phyloP scores from a whole-genome alignment of 2,888 invertebrate species.

The Chironomus riparius region DNA sequence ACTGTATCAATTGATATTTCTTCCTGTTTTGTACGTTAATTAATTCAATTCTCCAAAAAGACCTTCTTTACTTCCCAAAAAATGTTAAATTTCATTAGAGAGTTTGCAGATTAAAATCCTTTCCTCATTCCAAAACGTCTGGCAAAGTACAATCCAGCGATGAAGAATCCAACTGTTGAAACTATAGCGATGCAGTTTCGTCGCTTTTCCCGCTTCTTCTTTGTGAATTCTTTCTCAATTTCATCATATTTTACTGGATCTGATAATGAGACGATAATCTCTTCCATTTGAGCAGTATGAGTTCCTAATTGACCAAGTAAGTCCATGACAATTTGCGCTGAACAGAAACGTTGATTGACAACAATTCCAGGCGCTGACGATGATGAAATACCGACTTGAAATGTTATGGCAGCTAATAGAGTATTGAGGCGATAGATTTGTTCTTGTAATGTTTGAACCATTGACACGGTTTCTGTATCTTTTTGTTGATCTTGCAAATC shows the following conservation, averaged over 20 bases:
- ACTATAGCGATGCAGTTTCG: neutral
- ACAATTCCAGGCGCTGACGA: neutral
- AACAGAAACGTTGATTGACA: neutral
- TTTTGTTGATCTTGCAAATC: neutral
- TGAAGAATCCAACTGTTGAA: neutral
- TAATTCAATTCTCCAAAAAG: neutral
- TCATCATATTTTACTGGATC: neutral
- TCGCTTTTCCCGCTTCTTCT: neutral
- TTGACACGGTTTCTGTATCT: neutral
- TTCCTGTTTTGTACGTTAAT: neutral
- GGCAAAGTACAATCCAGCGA: neutral
- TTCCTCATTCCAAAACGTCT: neutral
- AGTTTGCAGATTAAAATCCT: neutral
- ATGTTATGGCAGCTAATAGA: neutral
- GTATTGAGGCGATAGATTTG: neutral
- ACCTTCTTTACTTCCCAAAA: neutral
- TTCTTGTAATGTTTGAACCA: neutral
- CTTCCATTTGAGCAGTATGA: slow-evolving; percentile 1
- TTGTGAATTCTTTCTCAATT: neutral
- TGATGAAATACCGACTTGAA: neutral
- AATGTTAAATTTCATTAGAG: neutral
- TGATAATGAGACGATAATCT: neutral
- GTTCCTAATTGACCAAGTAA: neutral
- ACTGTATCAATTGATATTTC: neutral
- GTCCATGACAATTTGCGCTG: neutral